Conservation (phyloP, 2,888 invertebrate genomes). For the Clivina fossor region DNA sequence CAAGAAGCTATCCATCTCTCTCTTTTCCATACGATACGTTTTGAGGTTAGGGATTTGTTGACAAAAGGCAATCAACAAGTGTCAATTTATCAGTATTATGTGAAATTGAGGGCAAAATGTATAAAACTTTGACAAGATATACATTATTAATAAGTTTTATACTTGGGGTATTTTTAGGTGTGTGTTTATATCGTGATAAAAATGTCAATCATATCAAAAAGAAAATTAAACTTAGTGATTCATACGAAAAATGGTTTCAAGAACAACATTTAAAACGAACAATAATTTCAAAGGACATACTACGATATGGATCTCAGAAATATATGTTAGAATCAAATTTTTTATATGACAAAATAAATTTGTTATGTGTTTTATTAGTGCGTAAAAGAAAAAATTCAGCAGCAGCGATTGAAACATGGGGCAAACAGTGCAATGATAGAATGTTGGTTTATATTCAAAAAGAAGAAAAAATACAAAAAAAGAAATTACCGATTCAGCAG, state of each 20-base stretch:
- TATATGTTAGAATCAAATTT: conserved; percentile 41
- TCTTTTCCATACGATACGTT: not conserved
- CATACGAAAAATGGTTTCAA: conserved; percentile 36
- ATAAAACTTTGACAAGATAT: conserved; percentile 20
- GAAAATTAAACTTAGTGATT: conserved; percentile 7
- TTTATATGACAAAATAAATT: conserved; percentile 40
- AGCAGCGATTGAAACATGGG: conserved; percentile 48
- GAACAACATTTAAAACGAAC: conserved; percentile 27
- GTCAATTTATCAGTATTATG: not conserved
- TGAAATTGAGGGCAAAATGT: conserved; percentile 10
- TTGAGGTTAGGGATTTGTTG: conserved; percentile 2
- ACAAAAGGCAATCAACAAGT: conserved; percentile 13
- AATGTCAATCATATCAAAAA: conserved; percentile 3
- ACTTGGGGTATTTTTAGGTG: conserved; percentile 24
- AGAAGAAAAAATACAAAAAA: conserved; percentile 39
- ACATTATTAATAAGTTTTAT: conserved; percentile 23
- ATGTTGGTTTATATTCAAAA: conserved; percentile 42
- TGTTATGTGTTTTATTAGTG: conserved; percentile 43
- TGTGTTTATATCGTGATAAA: conserved; percentile 13
- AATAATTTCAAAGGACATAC: conserved; percentile 30
- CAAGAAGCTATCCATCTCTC: too few species aligned
- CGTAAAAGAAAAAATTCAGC: conserved; percentile 40
- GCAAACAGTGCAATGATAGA: conserved; percentile 48
- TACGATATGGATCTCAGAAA: conserved; percentile 36
- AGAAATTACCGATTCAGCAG: conserved; percentile 41